Base-by-base conservation (phyloP, 1,140 invertebrate species). In the Ceratina japonica region DNA sequence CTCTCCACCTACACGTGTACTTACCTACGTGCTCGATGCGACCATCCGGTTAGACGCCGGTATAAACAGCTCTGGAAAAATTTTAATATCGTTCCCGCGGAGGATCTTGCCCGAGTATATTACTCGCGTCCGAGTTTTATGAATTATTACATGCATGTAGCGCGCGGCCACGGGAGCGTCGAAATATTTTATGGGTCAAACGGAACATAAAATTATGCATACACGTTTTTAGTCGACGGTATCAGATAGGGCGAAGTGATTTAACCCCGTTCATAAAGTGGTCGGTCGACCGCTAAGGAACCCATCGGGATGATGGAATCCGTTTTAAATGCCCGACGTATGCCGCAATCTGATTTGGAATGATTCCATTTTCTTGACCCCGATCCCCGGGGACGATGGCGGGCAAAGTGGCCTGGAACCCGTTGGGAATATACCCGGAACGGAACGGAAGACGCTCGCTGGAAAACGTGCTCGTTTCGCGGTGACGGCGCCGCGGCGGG, bases 291-390 rank as follows among this genome's bases (percentile, higher is more conserved):
- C 76, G 78, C 62, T 77, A 79, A 86, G 80, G 79, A 77, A 73
- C 52, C 51, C 64, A 62, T 44, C 10, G 13, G 80, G 79, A 75
- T 75, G 65, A 62, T 79, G 59, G 62, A 64, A 72, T 66, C 62
- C 62, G 69, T 65, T 87, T 87, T 79, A 83, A 85, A 86, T 86
- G 75, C 81, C 44, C 77, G 61, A 51, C 52, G 72, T 64, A 78
- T 75, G 71, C 79, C 75, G 81, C 86, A 87, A 88, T 88, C 81
- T 86, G 74, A 83, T 88, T 85, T 79, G 70, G 62, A 87, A 85
- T 87, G 82, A 86, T 83, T 86, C 79, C 80, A 88, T 87, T 87
- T 81, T 82, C 81, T 83, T 71, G 69, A 56, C 69, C 59, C 52
- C 31, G 20, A 58, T 63, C 69, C 37, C 56, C 18, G 13, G 18